phyloP scores from a whole-genome alignment of 2,888 invertebrate genomes.

The Orgyia antiqua region DNA sequence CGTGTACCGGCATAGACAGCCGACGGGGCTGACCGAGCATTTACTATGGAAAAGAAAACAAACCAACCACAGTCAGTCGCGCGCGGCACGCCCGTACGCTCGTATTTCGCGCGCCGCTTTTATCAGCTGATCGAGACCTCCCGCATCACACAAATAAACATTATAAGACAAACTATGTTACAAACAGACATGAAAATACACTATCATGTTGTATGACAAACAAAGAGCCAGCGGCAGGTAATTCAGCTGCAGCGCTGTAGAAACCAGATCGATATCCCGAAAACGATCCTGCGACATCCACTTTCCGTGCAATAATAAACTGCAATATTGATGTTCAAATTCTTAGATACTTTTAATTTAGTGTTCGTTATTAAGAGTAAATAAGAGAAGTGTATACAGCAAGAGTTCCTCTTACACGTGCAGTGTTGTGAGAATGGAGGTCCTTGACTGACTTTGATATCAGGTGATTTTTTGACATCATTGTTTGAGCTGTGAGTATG shows the following conservation, averaged over 20 bases:
- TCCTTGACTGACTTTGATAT: slow-evolving; percentile 48
- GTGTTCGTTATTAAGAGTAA: slow-evolving; percentile 14
- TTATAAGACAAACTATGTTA: slow-evolving; percentile 32
- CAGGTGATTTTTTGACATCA: slow-evolving; percentile 42
- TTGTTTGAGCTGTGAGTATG: slow-evolving; percentile 44
- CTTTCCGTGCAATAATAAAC: slow-evolving; percentile 54
- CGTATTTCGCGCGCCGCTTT: slow-evolving; percentile 37
- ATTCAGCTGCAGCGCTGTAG: slow-evolving; percentile 34
- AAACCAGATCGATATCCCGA: slow-evolving; percentile 57
- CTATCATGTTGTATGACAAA: slow-evolving; percentile 14
- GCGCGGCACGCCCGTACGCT: slow-evolving; percentile 56
- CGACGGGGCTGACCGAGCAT: slow-evolving; percentile 7
- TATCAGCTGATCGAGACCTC: slow-evolving; percentile 60
- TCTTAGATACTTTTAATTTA: slow-evolving; percentile 14
- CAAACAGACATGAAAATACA: slow-evolving; percentile 17
- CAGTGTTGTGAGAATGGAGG: slow-evolving; percentile 62
- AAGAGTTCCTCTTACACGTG: slow-evolving; percentile 47
- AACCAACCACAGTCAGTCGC: slow-evolving; percentile 53
- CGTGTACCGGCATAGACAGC: slow-evolving; percentile 14
- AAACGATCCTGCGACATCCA: slow-evolving; percentile 48
- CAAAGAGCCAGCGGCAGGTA: slow-evolving; percentile 19
- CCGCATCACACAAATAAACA: slow-evolving; percentile 44
- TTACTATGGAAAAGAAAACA: slow-evolving; percentile 15
- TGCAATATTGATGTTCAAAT: slow-evolving; percentile 47
- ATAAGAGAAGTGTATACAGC: slow-evolving; percentile 24